Base-by-base conservation (phyloP, 2,113 vertebrate species). In the Ivindomyrus marchei region DNA sequence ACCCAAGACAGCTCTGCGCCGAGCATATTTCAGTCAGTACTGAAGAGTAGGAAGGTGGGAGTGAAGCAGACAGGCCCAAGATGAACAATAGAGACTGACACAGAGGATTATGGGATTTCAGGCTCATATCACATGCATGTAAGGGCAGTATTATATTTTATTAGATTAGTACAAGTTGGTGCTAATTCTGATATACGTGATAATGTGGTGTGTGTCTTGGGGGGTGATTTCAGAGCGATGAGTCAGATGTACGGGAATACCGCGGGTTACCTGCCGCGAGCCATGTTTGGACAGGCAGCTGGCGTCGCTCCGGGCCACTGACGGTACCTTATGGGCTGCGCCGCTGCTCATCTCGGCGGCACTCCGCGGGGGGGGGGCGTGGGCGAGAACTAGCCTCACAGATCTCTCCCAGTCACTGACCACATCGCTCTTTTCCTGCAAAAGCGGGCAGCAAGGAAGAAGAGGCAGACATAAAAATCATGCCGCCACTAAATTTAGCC, bases 281-380 rank as follows among this genome's bases (percentile, higher is more conserved):
- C 95, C 96, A 84, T 96, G 95, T 93, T 97, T 97, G 50, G 96
- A 97, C 70, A 96, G 97, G 84, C 24, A 27, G 45, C 47, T 86
- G 45, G 15, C 45, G 84, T 86, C 84, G 15, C 47, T 11, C 24
- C 47, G 47, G 9, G 84, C 9, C 45, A 15, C 0, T 15, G 45
- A 17, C 2, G 84, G 84, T 4, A 1, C 27, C 47, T 86, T 86
- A 4, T 80, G 36, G 31, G 3, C 36, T 0, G 5, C 5, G 13
- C 74, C 15, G 10, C 21, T 46, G 31, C 85, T 36, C 85, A 53
- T 87, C 50, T 56, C 50, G 6, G 3, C 10, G 31, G 74, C 15
- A 19, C 46, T 24, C 9, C 0, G 84, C 6, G 13, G 13, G 50
- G 47, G 13, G 13, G 50, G 4, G 21, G 46, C 27, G 46, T 87